Conservation (phyloP, 1,140 invertebrate species). For the Pseudoatta argentina region DNA sequence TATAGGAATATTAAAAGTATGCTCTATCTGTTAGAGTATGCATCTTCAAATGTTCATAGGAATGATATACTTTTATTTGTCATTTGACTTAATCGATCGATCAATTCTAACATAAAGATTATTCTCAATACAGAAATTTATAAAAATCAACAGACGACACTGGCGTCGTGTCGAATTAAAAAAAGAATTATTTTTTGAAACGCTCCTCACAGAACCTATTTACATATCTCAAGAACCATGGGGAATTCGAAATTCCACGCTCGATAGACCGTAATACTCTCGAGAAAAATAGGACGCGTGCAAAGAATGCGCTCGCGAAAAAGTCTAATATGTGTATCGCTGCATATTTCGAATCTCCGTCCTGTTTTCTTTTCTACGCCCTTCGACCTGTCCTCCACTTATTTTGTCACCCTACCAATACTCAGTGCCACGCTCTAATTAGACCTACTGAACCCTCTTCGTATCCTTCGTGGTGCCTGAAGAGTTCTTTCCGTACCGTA, state of each 20-base stretch:
- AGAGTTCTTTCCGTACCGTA: slow-evolving; percentile 77
- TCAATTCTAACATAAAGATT: background rate
- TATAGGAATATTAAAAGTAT: background rate
- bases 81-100: background rate
- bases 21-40: background rate
- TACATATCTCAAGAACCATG: slow-evolving; percentile 37
- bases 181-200: slow-evolving; percentile 36
- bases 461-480: slow-evolving; percentile 68
- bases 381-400: slow-evolving; percentile 39
- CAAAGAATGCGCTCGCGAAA: slow-evolving; percentile 45
- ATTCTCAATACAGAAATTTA: background rate
- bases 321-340: slow-evolving; percentile 20
- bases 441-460: slow-evolving; percentile 76
- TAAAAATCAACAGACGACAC: background rate
- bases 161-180: background rate
- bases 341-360: slow-evolving; percentile 68
- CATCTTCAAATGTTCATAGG: background rate
- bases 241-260: slow-evolving; percentile 49
- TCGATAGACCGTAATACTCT: slow-evolving; percentile 33
- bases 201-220: background rate
- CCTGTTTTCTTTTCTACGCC: slow-evolving; percentile 66
- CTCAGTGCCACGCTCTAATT: slow-evolving; percentile 78
- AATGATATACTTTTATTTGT: background rate
- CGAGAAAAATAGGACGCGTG: slow-evolving; percentile 31
- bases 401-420: slow-evolving; percentile 62